Evolutionary conservation across 2,113 vertebrate genomes (phyloP), one percentile per base, ranked within the genome.

Genomic region (Engraulis encrasicolus): DNA sequence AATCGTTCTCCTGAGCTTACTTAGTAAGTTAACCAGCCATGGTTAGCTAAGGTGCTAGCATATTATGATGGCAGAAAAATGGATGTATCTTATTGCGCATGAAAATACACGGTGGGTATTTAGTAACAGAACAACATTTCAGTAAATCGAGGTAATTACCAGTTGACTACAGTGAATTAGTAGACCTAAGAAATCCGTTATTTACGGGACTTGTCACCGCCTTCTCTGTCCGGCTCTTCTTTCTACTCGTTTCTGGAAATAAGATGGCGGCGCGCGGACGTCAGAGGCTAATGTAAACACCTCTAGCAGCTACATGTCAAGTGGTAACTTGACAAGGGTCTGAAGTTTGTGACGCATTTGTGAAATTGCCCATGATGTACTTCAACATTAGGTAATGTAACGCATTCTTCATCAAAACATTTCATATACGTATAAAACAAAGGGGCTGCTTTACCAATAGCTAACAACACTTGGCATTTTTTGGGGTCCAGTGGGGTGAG

Each of bases 221-320:
- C 83, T 52, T 23, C 81, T 66, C 83, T 81, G 34, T 84, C 84
- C 52, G 58, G 38, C 40, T 52, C 31, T 48, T 87, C 79, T 58
- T 82, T 49, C 78, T 18, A 81, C 52, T 54, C 6, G 66, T 74
- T 74, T 74, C 27, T 74, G 31, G 27, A 74, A 74, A 31, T 17
- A 74, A 74, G 66, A 74, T 74, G 66, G 66, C 66, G 66, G 6
- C 66, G 66, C 23, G 27, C 17, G 31, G 9, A 18, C 27, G 27
- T 34, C 66, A 23, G 12, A 1, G 1, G 4, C 2, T 36, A 36
- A 3, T 15, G 66, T 74, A 74, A 74, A 74, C 66, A 74, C 54
- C 54, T n/a, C n/a, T n/a, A n/a, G n/a, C n/a, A n/a, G n/a, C n/a
- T n/a, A 58, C 27, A 66, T 31, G 58, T 66, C 58, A 27, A 27